Base-by-base conservation (phyloP, 2,113 vertebrate species). In the Scartelaos histophorus region DNA sequence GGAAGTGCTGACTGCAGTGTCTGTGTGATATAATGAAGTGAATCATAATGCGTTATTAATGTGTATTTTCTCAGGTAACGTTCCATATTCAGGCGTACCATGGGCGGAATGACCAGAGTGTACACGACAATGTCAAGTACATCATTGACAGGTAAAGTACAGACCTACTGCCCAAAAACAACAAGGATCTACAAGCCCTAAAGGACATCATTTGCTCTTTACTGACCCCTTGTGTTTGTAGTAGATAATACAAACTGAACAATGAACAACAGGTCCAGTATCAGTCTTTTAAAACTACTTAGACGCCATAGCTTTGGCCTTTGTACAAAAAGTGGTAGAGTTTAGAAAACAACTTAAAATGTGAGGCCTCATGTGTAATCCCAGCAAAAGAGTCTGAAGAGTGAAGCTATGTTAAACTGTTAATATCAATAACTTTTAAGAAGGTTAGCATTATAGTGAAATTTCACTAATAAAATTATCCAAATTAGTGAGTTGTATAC, bases 121-220 rank as follows among this genome's bases (percentile, higher is more conserved):
- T 97, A 73, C 95, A 95, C 0, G 95, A 95, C 78, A 96, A 97
- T 73, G 87, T 97, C 91, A 97, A 95, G 90, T 96, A 96, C 86
- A 97, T 97, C 83, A 92, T 96, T 61, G 95, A 97, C 94, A 96
- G 92, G 96, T 97, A 93, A 82, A 92, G 57, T 16, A 7, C 6
- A 3, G 3, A 5, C 9, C 29, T 1, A 38, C 15, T 35, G 29
- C 17, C 13, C 58, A 34, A 29, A 5, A 38, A 11, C 29, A 64
- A 16, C 7, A 34, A n/a, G n/a, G n/a, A n/a, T n/a, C n/a, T n/a
- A n/a, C n/a, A 43, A 43, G 38, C 10, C 38, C 38, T 43, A 43
- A 10, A 43, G 38, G 38, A 10, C 3, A 51, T 16, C 5, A 51
- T 51, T 51, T 51, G 38, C 10, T 10, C 47, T 51, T 16, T 51